Conservation (phyloP, 2,113 vertebrate species). For the Sinosuthora webbiana region DNA sequence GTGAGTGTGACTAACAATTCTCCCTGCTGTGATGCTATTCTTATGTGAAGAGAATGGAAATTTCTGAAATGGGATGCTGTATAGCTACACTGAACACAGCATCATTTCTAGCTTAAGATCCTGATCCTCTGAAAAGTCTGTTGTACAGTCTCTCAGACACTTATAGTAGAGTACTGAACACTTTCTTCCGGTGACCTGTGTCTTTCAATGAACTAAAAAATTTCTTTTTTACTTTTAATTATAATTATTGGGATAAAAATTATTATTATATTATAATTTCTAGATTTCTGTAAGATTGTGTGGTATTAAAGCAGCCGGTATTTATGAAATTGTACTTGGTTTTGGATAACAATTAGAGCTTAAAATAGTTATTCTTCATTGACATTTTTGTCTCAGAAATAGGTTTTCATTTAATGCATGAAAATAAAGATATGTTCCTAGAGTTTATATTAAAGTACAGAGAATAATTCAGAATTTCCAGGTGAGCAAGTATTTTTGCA, state of each 20-base stretch:
- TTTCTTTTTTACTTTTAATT: not conserved
- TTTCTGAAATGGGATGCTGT: not conserved
- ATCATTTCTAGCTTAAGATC: not conserved
- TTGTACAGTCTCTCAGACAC: not conserved
- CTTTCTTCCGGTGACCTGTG: not conserved
- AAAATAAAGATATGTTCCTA: not conserved
- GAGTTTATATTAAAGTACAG: not conserved
- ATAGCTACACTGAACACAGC: not conserved
- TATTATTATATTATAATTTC: not conserved
- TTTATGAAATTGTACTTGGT: not conserved
- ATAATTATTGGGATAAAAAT: not conserved
- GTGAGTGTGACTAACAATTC: not conserved
- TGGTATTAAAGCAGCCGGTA: not conserved
- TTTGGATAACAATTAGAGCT: not conserved
- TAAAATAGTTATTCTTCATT: not conserved
- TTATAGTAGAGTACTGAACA: not conserved
- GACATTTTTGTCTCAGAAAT: not conserved
- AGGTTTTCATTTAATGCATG: not conserved
- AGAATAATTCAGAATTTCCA: not conserved
- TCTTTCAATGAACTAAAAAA: not conserved
- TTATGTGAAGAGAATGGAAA: not conserved
- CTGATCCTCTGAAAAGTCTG: not conserved
- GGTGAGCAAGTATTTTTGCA: not conserved
- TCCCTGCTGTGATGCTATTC: not conserved
- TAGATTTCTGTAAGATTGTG: not conserved